phyloP scores from a whole-genome alignment of 2,797 vertebrate genomes.

The Morelia viridis region DNA sequence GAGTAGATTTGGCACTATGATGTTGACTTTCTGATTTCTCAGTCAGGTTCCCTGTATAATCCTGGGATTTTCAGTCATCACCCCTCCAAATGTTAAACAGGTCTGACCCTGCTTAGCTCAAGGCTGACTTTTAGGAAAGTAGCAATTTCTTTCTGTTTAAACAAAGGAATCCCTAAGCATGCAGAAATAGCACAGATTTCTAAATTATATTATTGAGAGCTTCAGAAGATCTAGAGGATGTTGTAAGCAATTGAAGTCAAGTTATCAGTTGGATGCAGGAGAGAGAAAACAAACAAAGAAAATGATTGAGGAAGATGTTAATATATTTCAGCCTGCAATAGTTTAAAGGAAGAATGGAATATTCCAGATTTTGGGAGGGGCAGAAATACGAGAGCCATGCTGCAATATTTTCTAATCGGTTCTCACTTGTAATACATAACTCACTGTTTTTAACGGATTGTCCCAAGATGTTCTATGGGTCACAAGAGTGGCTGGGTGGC shows the following conservation, averaged over 20 bases:
- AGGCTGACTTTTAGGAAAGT: background rate
- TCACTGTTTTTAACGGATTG: background rate
- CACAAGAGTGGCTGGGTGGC: background rate
- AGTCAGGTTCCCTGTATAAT: background rate
- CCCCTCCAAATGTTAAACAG: background rate
- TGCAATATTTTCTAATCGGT: background rate
- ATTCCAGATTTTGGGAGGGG: background rate
- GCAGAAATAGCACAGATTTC: background rate
- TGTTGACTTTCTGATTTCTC: background rate
- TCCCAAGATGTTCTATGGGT: background rate
- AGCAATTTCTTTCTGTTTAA: background rate
- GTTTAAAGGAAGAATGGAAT: background rate
- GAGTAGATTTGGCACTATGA: background rate
- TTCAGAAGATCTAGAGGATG: background rate
- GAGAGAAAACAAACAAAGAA: background rate
- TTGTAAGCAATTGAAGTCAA: background rate
- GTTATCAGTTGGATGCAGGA: background rate
- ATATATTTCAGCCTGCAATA: background rate
- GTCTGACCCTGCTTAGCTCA: background rate
- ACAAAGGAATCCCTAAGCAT: background rate
- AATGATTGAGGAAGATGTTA: background rate
- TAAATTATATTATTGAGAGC: background rate
- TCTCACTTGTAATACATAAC: background rate
- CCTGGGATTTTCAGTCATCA: background rate
- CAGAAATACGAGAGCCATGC: background rate